Percentiles rank a stretch among this genome's conserved stretches.
phyloP scores from a whole-genome alignment of 2,888 invertebrate genomes.

The Cheilosia scutellata region DNA sequence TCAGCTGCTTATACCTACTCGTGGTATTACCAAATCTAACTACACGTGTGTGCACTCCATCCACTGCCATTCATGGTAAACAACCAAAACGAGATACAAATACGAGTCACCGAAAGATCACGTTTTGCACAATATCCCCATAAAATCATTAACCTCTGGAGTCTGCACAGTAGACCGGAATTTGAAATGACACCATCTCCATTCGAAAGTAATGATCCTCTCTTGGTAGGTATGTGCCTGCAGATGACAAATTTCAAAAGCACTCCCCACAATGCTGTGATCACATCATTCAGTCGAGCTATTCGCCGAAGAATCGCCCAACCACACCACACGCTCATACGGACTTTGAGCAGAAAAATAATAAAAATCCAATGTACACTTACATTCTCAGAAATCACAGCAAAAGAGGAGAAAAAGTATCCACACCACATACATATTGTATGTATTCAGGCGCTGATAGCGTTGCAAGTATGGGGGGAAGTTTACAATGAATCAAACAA shows the following conservation, averaged over 20 bases:
- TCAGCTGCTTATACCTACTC: too few species aligned
- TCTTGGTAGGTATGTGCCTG: background rate
- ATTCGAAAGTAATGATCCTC: background rate
- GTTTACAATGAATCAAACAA: constrained; percentile 7
- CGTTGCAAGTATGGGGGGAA: background rate
- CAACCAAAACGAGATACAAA: too few species aligned
- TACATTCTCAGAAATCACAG: background rate
- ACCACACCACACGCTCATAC: background rate
- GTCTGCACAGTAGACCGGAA: background rate
- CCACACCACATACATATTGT: background rate
- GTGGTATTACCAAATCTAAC: too few species aligned
- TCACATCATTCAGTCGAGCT: background rate
- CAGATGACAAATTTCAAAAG: background rate
- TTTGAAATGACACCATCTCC: background rate
- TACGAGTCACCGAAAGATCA: too few species aligned
- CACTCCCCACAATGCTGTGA: background rate
- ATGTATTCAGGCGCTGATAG: background rate
- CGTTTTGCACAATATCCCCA: too few species aligned
- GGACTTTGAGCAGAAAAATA: background rate
- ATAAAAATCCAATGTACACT: background rate
- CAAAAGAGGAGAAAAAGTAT: background rate
- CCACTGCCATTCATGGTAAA: too few species aligned
- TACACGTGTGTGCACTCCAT: too few species aligned
- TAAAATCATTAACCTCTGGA: background rate
- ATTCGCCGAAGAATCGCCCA: too few species aligned